Evolutionary conservation across 2,797 vertebrate genomes (phyloP).

Genomic region (Triplophysa yarkandensis): DNA sequence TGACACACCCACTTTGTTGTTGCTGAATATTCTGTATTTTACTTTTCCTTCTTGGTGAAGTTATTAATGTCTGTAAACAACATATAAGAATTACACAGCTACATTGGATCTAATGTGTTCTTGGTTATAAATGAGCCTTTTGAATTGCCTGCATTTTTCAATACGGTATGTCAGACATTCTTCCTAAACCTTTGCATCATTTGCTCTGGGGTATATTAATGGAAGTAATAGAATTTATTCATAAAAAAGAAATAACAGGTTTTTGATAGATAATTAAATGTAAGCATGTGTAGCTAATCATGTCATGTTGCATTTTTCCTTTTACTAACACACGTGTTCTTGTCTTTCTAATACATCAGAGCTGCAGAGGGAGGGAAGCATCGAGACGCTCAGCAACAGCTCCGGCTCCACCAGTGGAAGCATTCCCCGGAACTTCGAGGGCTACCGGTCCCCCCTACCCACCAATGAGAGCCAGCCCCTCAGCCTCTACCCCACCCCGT

Average conservation of each 20-base stretch:
- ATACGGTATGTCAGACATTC: too few relatives aligned
- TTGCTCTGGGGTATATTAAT: background rate
- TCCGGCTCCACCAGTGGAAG: slow-evolving; percentile 97
- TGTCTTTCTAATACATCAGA: slow-evolving; percentile 77
- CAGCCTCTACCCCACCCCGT: slow-evolving; percentile 91
- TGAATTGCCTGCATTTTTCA: too few relatives aligned
- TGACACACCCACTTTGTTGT: too few relatives aligned
- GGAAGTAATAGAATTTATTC: background rate
- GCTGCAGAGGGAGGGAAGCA: slow-evolving; percentile 98
- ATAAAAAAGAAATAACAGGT: background rate
- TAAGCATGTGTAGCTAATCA: background rate
- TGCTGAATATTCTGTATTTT: background rate
- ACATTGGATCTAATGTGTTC: background rate
- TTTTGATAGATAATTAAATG: background rate
- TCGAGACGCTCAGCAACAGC: slow-evolving; percentile 98
- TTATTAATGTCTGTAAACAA: background rate
- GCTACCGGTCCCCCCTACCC: slow-evolving; percentile 92
- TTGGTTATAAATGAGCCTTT: background rate
- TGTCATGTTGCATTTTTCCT: background rate
- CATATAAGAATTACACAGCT: background rate
- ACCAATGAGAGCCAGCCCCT: slow-evolving; percentile 96
- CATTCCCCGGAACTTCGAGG: slow-evolving; percentile 95
- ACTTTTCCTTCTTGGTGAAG: background rate
- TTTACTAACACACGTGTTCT: slow-evolving; percentile 55
- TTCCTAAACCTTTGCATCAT: background rate